Percentiles rank a stretch among this genome's conserved stretches.
phyloP scores from a whole-genome alignment of 2,113 vertebrate species.

The Aegotheles bennettii region DNA sequence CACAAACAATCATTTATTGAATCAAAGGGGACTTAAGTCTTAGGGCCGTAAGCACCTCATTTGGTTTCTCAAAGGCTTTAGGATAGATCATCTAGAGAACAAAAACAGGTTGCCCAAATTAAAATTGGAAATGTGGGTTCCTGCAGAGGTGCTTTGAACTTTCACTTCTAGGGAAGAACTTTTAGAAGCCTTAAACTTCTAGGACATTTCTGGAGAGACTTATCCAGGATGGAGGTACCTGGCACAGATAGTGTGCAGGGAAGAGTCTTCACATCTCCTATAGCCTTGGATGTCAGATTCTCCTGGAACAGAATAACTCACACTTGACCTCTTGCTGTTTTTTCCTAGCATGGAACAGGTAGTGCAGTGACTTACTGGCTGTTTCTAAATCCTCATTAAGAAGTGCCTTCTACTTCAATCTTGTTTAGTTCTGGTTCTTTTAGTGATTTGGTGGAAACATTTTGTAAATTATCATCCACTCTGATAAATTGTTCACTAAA shows the following conservation, averaged over 20 bases:
- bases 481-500: background rate
- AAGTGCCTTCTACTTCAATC: rapidly evolving
- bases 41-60: background rate
- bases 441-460: background rate
- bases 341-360: background rate
- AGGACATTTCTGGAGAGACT: background rate
- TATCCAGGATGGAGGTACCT: background rate
- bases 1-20: background rate
- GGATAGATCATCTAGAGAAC: background rate
- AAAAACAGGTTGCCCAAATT: background rate
- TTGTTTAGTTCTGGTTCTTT: background rate
- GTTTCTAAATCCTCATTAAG: background rate
- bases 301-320: background rate
- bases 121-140: background rate
- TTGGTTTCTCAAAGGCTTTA: background rate
- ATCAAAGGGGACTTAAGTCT: background rate
- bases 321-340: background rate
- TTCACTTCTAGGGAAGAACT: background rate
- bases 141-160: background rate
- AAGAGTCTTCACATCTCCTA: background rate
- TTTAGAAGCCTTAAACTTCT: background rate
- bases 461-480: background rate
- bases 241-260: background rate
- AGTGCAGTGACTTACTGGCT: rapidly evolving
- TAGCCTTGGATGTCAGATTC: background rate